Evolutionary conservation across 2,888 invertebrate genomes (phyloP), one percentile per base, ranked within the genome.

Genomic region (Acleris literana): DNA sequence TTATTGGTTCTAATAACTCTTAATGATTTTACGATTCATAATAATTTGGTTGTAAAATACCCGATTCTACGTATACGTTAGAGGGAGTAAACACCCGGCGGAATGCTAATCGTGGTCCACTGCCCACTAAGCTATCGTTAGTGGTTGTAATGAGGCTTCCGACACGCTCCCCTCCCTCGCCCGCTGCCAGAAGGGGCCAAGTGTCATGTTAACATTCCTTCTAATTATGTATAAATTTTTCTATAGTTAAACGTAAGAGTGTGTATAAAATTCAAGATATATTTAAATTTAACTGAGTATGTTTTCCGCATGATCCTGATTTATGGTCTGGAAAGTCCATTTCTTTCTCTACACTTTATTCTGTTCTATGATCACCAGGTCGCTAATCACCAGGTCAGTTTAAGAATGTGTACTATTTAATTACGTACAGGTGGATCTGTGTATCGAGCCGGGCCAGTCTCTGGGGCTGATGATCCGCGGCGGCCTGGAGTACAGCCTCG

Each of bases 381-480:
- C 13, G 13, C 39, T 11, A 13, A 13, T 13, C 39, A 13, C 39
- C 13, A 39, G 9, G 13, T 11, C 13, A 39, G 39, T 13, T 39
- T 39, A 39, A 39, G 39, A 39, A 39, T 13, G 13, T 39, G 4
- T 39, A 3, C 39, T 4, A 13, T 39, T 13, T 13, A 4, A 39
- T 39, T 39, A 4, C 13, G 39, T 4, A 70, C 93, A 97, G 94
- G 97, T 97, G 81, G 97, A 97, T 79, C 93, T 97, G 70, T 95
- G 96, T 83, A 97, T 97, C 82, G 97, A 97, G 84, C 97, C 97
- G 11, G 97, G 97, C 5, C 97, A 98, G 86, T 97, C 97, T 69
- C 92, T 99, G 72, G 99, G 99, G 11, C 93, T 99, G 77, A 98
- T 98, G 97, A 98, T 99, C 76, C 94, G 99, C 69, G 99, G 99